Evolutionary conservation across 1,140 invertebrate genomes (phyloP).

Genomic region (Hyles euphorbiae): DNA sequence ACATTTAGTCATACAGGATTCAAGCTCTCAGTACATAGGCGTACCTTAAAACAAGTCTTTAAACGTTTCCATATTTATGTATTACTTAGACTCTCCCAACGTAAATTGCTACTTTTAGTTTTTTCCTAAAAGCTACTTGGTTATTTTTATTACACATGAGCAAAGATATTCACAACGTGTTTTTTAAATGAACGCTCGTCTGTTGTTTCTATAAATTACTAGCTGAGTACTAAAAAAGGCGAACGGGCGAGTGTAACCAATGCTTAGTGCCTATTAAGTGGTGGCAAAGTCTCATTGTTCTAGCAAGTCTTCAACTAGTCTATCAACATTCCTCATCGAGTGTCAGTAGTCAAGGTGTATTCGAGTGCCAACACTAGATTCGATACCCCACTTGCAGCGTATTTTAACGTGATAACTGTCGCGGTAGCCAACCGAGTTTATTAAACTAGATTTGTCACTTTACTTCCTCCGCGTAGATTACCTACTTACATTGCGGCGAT

Average conservation of each 20-base stretch:
- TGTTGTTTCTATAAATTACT: slow-evolving; percentile 9
- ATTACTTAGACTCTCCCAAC: no score
- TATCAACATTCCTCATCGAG: slow-evolving; percentile 32
- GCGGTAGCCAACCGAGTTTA: slow-evolving; percentile 1
- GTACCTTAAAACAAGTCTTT: no score
- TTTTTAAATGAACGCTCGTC: not conserved
- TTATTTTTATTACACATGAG: no score
- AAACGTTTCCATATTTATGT: no score
- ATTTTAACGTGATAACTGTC: not conserved
- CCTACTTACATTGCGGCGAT: not conserved
- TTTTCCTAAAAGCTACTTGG: no score
- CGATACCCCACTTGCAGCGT: no score
- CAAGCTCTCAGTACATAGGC: no score
- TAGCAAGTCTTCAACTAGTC: slow-evolving; percentile 31
- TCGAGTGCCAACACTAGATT: not conserved
- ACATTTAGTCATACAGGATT: no score
- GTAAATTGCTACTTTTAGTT: no score
- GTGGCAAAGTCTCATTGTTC: slow-evolving; percentile 23
- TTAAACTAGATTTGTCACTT: no score
- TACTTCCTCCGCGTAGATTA: no score
- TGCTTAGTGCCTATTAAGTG: slow-evolving; percentile 6
- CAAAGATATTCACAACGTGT: not conserved
- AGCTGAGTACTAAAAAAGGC: slow-evolving; percentile 9
- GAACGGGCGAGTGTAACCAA: not conserved
- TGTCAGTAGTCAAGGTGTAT: slow-evolving; percentile 16